Conservation (phyloP, 2,797 vertebrate species). For the Pristis pectinata region DNA sequence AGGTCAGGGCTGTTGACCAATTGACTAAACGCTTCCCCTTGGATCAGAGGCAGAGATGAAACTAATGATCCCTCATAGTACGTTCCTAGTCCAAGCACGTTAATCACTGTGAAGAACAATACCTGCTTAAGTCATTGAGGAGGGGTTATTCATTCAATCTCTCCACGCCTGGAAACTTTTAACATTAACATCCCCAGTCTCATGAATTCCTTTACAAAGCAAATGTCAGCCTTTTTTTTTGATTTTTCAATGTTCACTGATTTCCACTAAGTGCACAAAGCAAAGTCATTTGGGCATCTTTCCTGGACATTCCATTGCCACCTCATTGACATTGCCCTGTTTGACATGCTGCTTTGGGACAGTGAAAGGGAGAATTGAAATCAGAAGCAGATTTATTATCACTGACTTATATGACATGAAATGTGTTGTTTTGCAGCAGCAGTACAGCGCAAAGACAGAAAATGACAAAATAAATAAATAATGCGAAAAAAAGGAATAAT, state of each 20-base stretch:
- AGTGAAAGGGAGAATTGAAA: too few relatives aligned
- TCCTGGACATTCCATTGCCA: not conserved
- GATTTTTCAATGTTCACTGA: not conserved
- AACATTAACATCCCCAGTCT: not conserved
- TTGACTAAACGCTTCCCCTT: not conserved
- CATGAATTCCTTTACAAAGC: not conserved
- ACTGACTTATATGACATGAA: not conserved
- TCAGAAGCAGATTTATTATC: too few relatives aligned
- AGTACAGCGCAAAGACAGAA: too few relatives aligned
- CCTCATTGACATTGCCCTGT: not conserved
- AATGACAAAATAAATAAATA: too few relatives aligned
- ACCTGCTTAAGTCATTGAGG: not conserved
- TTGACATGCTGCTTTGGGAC: not conserved
- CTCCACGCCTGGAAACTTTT: not conserved
- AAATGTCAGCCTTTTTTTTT: not conserved
- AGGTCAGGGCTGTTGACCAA: not conserved
- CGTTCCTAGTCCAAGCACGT: not conserved
- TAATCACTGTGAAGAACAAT: not conserved
- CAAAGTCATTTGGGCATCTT: not conserved
- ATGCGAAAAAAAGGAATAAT: too few relatives aligned
- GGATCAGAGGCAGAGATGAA: not conserved
- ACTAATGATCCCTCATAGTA: not conserved
- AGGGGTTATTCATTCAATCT: not conserved
- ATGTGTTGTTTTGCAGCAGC: too few relatives aligned
- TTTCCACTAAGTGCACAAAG: constrained; percentile 5